Conservation (phyloP, 2,888 invertebrate genomes). For the Zeuzera pyrina region DNA sequence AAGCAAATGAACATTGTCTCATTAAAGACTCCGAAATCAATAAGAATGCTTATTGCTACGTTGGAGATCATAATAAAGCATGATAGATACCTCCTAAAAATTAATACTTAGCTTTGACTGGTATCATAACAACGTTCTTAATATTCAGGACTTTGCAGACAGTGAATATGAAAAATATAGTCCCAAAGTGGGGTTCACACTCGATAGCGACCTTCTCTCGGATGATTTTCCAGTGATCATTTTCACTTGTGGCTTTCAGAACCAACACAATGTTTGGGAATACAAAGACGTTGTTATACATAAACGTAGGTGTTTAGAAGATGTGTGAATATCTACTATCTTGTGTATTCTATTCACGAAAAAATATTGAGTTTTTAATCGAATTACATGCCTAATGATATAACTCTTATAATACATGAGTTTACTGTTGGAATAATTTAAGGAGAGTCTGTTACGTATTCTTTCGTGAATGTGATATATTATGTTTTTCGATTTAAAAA, state of each 20-base stretch:
- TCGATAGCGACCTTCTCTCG: constrained; percentile 37
- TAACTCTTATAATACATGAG: not conserved
- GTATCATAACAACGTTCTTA: constrained; percentile 37
- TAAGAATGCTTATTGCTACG: constrained; percentile 45
- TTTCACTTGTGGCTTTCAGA: constrained; percentile 42
- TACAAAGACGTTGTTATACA: constrained; percentile 37
- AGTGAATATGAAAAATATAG: constrained; percentile 40
- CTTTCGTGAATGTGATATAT: constrained; percentile 19
- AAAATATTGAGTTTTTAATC: constrained; percentile 5
- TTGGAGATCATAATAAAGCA: constrained; percentile 35
- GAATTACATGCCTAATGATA: not conserved
- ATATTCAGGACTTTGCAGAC: constrained; percentile 55
- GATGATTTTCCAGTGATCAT: constrained; percentile 23
- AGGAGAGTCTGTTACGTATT: not conserved
- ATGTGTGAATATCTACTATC: constrained; percentile 32
- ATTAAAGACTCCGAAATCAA: constrained; percentile 25
- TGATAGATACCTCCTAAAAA: constrained; percentile 19
- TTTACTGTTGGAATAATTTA: not conserved
- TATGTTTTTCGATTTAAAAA: constrained; percentile 40
- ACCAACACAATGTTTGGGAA: constrained; percentile 24
- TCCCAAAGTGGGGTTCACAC: constrained; percentile 58
- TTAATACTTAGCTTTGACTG: constrained; percentile 24
- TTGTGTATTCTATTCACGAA: constrained; percentile 36
- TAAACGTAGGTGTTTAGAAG: constrained; percentile 60
- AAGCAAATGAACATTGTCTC: constrained; percentile 22